A percentile compares a stretch with the other conserved stretches of the same genome.
Evolutionary conservation across 2,888 invertebrate species (phyloP).

Genomic region (Macaria notata): DNA sequence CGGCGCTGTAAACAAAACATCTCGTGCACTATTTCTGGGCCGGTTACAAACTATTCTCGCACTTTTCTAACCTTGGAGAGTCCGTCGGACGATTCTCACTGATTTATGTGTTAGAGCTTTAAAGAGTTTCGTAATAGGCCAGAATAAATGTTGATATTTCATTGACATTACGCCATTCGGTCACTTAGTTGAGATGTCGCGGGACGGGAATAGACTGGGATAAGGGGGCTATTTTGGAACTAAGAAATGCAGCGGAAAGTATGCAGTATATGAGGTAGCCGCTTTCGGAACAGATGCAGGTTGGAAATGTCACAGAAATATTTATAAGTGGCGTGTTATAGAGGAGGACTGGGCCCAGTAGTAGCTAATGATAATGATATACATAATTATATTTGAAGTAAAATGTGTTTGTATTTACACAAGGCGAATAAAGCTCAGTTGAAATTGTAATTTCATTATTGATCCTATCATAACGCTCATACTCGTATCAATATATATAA

Average conservation of each 20-base stretch:
- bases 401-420: no score
- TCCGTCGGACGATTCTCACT: constrained; percentile 65
- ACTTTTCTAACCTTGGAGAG: constrained; percentile 66
- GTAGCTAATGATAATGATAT: no score
- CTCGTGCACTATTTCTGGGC: constrained; percentile 59
- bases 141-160: constrained; percentile 79
- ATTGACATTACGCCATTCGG: constrained; percentile 77
- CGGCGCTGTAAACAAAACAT: constrained; percentile 47
- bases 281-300: constrained; percentile 9
- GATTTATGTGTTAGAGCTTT: constrained; percentile 65
- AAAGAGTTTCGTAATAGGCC: constrained; percentile 73
- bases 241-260: constrained; percentile 42
- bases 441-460: no score
- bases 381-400: no score
- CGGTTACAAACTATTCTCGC: constrained; percentile 63
- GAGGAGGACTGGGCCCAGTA: no score
- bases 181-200: constrained; percentile 47
- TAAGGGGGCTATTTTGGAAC: constrained; percentile 70
- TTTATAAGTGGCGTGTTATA: not conserved
- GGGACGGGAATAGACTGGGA: constrained; percentile 67
- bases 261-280: constrained; percentile 4
- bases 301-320: not conserved
- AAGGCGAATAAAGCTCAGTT: no score
- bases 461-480: no score
- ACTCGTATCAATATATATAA: no score